phyloP scores from a whole-genome alignment of 2,113 vertebrate genomes.

The Cisticola juncidis region DNA sequence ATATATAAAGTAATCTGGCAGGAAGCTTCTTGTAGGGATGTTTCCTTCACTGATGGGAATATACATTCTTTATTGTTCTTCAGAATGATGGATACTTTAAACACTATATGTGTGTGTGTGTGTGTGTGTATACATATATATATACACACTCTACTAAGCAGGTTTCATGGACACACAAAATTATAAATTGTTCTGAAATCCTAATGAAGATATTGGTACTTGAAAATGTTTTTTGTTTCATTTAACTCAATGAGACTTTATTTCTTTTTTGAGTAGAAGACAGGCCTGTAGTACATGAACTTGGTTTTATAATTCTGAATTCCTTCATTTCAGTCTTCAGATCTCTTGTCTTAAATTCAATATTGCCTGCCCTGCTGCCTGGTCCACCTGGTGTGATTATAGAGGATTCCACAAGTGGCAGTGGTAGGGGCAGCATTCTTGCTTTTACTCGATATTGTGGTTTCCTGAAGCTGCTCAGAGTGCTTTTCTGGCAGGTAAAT shows the following conservation, averaged over 20 bases:
- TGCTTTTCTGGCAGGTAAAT: conserved; percentile 15
- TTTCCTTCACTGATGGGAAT: background rate
- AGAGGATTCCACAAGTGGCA: background rate
- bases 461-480: background rate
- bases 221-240: background rate
- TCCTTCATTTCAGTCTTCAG: background rate
- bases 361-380: background rate
- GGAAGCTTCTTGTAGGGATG: background rate
- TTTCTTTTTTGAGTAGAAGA: background rate
- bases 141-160: background rate
- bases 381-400: background rate
- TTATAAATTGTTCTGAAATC: background rate
- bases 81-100: background rate
- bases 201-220: background rate
- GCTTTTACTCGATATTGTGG: background rate
- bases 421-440: background rate
- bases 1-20: background rate
- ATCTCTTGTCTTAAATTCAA: background rate
- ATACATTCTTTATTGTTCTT: background rate
- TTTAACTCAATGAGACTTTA: background rate
- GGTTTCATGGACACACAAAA: background rate
- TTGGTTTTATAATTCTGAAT: background rate
- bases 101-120: no score
- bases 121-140: background rate
- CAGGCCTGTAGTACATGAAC: background rate